Evolutionary conservation across 2,113 vertebrate genomes (phyloP), one percentile per base, ranked within the genome.

Genomic region (Ascaphus truei): DNA sequence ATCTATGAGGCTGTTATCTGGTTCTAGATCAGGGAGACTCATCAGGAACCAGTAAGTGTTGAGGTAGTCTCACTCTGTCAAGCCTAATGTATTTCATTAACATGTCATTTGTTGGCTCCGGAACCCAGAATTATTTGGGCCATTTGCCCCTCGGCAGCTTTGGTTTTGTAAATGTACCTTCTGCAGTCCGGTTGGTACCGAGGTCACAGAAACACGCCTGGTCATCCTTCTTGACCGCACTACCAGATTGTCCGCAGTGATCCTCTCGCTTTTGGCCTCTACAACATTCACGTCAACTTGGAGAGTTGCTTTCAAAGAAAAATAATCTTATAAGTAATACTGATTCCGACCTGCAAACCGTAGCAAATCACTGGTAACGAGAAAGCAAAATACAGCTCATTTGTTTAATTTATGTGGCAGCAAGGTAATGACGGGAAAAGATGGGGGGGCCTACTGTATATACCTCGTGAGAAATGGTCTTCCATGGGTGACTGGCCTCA

Each of bases 211-310:
- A 3, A 86, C 71, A 1, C 62, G 31, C 20, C 51, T 73, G 25
- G 72, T 80, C 47, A 74, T 80, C 12, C 71, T 75, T 52, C 74
- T 73, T 36, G 83, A 81, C n/a, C 58, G 34, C 11, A 81, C 57
- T 2, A 79, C 51, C 2, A 66, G 50, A 2, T 72, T 77, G 43
- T 66, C 66, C 45, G 6, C 25, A 0, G 50, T 69, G 51, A 80
- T 69, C 29, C 60, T 80, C 47, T 80, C 68, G 3, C 68, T 84
- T 68, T 85, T 78, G 29, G 79, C 80, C 64, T 85, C 73, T 15
- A 81, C 72, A 30, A 81, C 73, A 52, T 76, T 55, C 62, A 77
- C 62, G 51, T 83, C 82, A 50, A 85, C 50, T 41, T 81, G 81
- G 64, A 83, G 62, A 63, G 75, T 72, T 4, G 53, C 79, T 85